phyloP scores from a whole-genome alignment of 2,888 invertebrate genomes.

The Plagodis pulveraria region DNA sequence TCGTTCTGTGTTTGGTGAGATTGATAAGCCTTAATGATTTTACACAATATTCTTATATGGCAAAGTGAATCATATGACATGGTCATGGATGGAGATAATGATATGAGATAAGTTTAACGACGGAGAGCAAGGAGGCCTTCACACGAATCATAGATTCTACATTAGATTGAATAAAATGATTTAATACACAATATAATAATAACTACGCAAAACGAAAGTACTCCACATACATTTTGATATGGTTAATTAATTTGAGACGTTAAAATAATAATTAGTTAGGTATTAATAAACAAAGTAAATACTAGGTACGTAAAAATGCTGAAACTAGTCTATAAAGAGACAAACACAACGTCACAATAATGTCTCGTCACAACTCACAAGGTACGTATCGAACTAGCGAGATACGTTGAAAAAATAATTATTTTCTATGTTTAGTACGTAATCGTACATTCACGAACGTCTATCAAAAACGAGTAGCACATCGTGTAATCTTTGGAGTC shows the following conservation, averaged over 20 bases:
- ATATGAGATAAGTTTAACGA: conserved; percentile 64
- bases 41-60: conserved; percentile 12
- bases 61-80: conserved; percentile 35
- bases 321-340: conserved; percentile 67
- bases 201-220: conserved; percentile 42
- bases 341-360: conserved; percentile 41
- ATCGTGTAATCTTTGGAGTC: conserved; percentile 70
- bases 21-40: conserved; percentile 13
- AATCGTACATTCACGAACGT: conserved; percentile 44
- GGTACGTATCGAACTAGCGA: conserved; percentile 72
- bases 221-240: conserved; percentile 57
- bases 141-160: conserved; percentile 38
- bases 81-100: conserved; percentile 72
- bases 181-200: conserved; percentile 24
- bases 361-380: conserved; percentile 50
- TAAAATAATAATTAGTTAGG: conserved; percentile 43
- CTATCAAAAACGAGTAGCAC: conserved; percentile 44
- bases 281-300: conserved; percentile 46
- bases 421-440: conserved; percentile 62
- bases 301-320: conserved; percentile 70
- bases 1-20: conserved; percentile 38
- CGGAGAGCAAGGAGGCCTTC: conserved; percentile 33
- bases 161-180: conserved; percentile 8
- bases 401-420: conserved; percentile 78
- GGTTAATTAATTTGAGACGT: conserved; percentile 70